Base-by-base conservation (phyloP, 2,113 vertebrate species). In the Zapus hudsonius region DNA sequence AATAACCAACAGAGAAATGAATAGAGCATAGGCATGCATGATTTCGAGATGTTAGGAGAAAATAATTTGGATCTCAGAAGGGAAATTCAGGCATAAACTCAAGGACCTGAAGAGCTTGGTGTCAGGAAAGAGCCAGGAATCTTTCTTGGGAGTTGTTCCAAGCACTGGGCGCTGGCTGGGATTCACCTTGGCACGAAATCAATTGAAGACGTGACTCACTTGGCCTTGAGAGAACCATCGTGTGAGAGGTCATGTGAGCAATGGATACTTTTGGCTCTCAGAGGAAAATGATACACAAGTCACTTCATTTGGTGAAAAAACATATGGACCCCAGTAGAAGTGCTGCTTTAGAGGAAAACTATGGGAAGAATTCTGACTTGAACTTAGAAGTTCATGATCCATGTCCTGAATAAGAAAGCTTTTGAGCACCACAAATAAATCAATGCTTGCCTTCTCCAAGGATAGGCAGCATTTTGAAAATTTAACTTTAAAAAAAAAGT, bases 181-280 rank as follows among this genome's bases (percentile, higher is more conserved):
- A 13, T 20, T 72, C 73, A 76, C 3, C 25, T n/a, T 86, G 89
- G 94, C 87, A n/a, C 11, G 20, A 6, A 11, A 61, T 47, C 57
- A 23, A 6, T 61, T 22, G 36, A 27, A 87, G 87, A 72, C 33
- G 38, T 44, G 80, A 81, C 63, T 86, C 44, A 55, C 27, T 11
- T 0, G 55, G n/a, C 72, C 0, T 0, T 2, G 36, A 3, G 7
- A 36, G 25, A 2, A 0, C 33, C 5, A 36, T 8, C 7, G 5
- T 40, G 52, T 13, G 10, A 38, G 63, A 25, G 0, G 8, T 52
- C 10, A 1, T 1, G 23, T 3, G 4, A 5, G 0, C 1, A 0
- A 5, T 4, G 13, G 36, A 20, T 0, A 0, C 12, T 12, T 63
- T 4, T 42, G 27, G 20, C 31, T 66, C 31, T 29, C 3, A 33